A percentile compares a stretch with the other conserved stretches of the same genome.
These are phyloP conservation scores for Scaptomyza montana DNA, from an alignment of 1,140 invertebrate genomes.

Conservation along the genomic window DNA sequence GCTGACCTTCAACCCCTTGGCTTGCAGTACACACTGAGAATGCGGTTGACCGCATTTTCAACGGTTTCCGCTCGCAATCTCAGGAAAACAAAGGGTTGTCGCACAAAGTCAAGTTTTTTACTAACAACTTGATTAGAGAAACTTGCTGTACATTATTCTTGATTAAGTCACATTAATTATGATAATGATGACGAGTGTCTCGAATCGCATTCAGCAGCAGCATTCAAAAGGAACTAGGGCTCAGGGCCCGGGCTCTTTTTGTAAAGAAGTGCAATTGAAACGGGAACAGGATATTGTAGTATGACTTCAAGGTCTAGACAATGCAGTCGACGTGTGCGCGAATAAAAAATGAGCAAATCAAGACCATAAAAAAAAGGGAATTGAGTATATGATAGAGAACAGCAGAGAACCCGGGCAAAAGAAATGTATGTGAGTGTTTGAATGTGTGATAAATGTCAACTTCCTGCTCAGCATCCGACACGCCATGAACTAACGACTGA, in stretches of 20 bases:
- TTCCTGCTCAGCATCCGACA: conserved; percentile 83
- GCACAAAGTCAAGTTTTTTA: conserved; percentile 10
- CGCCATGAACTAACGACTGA: conserved; percentile 49
- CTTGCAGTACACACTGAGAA: conserved; percentile 16
- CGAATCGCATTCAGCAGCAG: conserved; percentile 48
- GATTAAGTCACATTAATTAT: conserved; percentile 83
- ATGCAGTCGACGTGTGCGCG: conserved; percentile 69
- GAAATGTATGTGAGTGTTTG: conserved; percentile 22
- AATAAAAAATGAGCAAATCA: conserved; percentile 59
- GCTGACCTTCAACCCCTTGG: conserved; percentile 75
- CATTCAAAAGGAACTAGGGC: conserved; percentile 30
- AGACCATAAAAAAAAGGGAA: conserved; percentile 22
- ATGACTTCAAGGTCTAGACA: conserved; percentile 42
- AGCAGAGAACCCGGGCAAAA: conserved; percentile 14
- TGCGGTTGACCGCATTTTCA: conserved; percentile 78
- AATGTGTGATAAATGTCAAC: conserved; percentile 80
- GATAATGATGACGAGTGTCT: conserved; percentile 78
- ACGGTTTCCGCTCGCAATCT: conserved; percentile 20
- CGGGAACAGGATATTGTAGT: conserved; percentile 74
- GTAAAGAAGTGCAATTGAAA: conserved; percentile 74
- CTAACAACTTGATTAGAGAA: conserved; percentile 72
- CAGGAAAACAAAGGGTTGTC: conserved; percentile 35
- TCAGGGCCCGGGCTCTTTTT: neutral
- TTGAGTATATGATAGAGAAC: conserved; percentile 6
- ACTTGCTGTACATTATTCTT: conserved; percentile 77